Evolutionary conservation across 2,888 invertebrate genomes (phyloP).

Genomic region (Lasioglossum marginatum): DNA sequence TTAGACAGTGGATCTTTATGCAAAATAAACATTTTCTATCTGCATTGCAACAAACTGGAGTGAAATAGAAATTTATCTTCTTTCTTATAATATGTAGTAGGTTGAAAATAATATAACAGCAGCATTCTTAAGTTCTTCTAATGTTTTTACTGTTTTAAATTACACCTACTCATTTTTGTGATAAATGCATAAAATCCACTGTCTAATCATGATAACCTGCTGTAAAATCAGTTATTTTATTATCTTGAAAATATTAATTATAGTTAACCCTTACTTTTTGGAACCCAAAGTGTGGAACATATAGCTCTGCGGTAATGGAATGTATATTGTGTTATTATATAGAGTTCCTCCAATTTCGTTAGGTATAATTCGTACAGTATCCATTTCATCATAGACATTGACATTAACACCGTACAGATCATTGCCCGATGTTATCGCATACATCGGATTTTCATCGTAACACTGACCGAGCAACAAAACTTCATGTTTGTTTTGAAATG

Average conservation of each 20-base stretch:
- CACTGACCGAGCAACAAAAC: constrained; percentile 79
- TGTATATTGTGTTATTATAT: constrained; percentile 76
- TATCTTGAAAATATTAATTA: constrained; percentile 18
- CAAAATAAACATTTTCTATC: too few relatives aligned
- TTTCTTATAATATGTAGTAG: too few relatives aligned
- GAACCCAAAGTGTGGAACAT: constrained; percentile 76
- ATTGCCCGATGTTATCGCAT: constrained; percentile 75
- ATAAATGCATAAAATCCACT: too few relatives aligned
- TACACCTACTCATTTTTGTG: too few relatives aligned
- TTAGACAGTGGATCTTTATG: too few relatives aligned
- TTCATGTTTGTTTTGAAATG: constrained; percentile 71
- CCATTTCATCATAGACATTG: constrained; percentile 77
- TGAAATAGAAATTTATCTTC: too few relatives aligned
- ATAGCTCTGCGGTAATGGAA: constrained; percentile 75
- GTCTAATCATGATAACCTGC: not conserved
- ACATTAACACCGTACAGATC: constrained; percentile 71
- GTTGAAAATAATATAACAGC: too few relatives aligned
- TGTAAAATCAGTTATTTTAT: not conserved
- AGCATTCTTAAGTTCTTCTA: too few relatives aligned
- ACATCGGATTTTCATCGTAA: constrained; percentile 78
- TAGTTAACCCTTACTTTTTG: constrained; percentile 74
- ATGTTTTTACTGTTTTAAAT: too few relatives aligned
- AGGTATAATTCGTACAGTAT: constrained; percentile 75
- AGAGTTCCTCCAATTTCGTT: constrained; percentile 72
- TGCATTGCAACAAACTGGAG: too few relatives aligned